These are phyloP conservation scores for Xanthorhoe spadicearia DNA, from an alignment of 2,888 invertebrate genomes.

Conservation along the genomic window DNA sequence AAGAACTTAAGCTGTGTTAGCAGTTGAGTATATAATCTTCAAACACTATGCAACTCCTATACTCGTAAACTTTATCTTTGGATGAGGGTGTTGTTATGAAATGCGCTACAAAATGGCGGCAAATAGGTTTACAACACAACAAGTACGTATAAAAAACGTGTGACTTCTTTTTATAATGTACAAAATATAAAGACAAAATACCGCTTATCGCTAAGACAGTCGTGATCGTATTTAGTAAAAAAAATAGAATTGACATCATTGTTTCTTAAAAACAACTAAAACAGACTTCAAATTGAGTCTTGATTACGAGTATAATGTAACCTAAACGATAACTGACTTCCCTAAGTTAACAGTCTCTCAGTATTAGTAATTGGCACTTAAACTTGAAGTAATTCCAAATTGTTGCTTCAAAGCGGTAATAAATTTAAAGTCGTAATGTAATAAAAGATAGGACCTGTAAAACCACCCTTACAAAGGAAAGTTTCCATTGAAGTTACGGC, in stretches of 20 bases:
- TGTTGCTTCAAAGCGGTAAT: conserved; percentile 41
- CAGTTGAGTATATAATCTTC: too few relatives aligned
- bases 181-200: too few relatives aligned
- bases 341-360: conserved; percentile 23
- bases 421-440: conserved; percentile 41
- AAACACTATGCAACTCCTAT: too few relatives aligned
- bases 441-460: conserved; percentile 41
- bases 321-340: conserved; percentile 20
- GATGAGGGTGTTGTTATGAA: too few relatives aligned
- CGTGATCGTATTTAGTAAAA: too few relatives aligned
- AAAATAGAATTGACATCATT: neutral
- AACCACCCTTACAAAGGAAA: conserved; percentile 41
- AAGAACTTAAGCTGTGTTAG: too few relatives aligned
- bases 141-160: too few relatives aligned
- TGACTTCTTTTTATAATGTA: too few relatives aligned
- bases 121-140: too few relatives aligned
- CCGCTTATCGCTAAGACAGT: too few relatives aligned
- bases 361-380: conserved; percentile 30
- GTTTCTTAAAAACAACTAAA: neutral
- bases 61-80: too few relatives aligned
- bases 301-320: neutral
- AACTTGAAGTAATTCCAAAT: conserved; percentile 40
- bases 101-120: too few relatives aligned
- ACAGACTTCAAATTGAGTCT: neutral
- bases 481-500: conserved; percentile 37